phyloP scores from a whole-genome alignment of 2,797 vertebrate genomes.

The Sebastes iracundus region DNA sequence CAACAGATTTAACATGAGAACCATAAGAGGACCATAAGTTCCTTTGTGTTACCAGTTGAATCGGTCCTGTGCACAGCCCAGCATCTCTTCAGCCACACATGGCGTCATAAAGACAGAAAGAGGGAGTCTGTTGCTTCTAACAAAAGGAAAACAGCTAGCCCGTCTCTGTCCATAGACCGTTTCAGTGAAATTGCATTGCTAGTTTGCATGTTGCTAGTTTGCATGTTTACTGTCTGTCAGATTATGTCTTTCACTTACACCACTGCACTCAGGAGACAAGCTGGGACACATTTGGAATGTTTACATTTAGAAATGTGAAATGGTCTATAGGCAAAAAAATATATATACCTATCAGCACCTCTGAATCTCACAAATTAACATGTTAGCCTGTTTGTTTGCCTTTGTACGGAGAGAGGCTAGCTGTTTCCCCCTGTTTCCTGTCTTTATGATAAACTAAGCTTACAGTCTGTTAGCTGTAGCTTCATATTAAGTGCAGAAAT shows the following conservation, averaged over 20 bases:
- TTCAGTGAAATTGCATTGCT: not conserved
- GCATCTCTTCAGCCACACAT: slow-evolving; percentile 40
- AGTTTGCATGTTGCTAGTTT: not conserved
- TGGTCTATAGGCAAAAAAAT: too few relatives aligned
- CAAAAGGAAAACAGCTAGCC: too few relatives aligned
- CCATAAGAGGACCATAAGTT: not conserved
- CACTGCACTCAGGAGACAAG: too few relatives aligned
- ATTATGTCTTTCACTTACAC: too few relatives aligned
- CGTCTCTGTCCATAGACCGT: not conserved
- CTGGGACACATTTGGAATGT: too few relatives aligned
- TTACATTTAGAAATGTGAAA: too few relatives aligned
- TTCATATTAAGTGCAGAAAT: not conserved
- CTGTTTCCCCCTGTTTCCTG: not conserved
- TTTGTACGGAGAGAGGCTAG: not conserved
- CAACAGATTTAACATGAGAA: slow-evolving; percentile 6
- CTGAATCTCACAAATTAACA: not conserved
- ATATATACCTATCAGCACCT: not conserved
- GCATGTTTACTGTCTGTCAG: not conserved
- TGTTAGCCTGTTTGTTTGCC: not conserved
- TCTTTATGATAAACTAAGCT: not conserved
- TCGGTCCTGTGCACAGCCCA: not conserved
- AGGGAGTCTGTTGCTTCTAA: not conserved
- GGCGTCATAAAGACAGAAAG: slow-evolving; percentile 56
- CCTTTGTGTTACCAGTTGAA: not conserved
- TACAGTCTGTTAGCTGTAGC: not conserved